A percentile compares a stretch with the other conserved stretches of the same genome.
phyloP scores from a whole-genome alignment of 2,888 invertebrate species.

The Acanthoscelides obtectus region DNA sequence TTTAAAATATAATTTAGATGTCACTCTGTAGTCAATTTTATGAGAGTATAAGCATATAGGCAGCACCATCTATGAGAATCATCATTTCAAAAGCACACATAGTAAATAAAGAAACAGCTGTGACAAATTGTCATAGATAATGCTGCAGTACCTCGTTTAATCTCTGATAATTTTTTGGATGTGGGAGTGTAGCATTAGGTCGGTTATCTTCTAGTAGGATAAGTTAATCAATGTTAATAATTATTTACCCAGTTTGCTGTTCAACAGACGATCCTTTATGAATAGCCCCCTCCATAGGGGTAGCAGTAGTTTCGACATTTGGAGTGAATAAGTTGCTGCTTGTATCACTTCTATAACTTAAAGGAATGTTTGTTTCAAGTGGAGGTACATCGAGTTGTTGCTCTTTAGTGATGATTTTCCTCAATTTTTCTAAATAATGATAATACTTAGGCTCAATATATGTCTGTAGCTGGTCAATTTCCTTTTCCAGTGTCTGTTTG shows the following conservation, averaged over 20 bases:
- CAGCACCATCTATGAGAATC: no score
- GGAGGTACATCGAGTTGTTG: conserved; percentile 47
- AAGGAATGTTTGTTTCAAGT: conserved; percentile 46
- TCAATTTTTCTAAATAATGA: conserved; percentile 48
- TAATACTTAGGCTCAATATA: conserved; percentile 47
- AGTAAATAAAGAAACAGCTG: no score
- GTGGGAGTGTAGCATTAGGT: no score
- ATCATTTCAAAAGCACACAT: no score
- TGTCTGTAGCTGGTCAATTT: conserved; percentile 45
- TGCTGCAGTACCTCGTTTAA: no score
- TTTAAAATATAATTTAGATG: no score
- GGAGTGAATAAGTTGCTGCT: conserved; percentile 9
- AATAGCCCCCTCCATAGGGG: conserved; percentile 38
- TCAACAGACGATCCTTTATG: conserved; percentile 32
- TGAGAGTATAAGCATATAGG: no score
- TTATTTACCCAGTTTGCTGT: conserved; percentile 32
- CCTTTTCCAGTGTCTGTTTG: conserved; percentile 43
- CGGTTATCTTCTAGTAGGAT: no score
- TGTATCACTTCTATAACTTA: conserved; percentile 36
- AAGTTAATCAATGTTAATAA: no score
- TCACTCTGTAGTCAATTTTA: no score
- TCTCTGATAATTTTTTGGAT: no score
- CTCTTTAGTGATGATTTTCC: conserved; percentile 44
- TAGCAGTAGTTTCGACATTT: conserved; percentile 35
- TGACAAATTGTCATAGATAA: no score